Percentiles rank a stretch among this genome's conserved stretches.
Evolutionary conservation across 2,888 invertebrate genomes (phyloP).

Genomic region (Serrognathus titanus): DNA sequence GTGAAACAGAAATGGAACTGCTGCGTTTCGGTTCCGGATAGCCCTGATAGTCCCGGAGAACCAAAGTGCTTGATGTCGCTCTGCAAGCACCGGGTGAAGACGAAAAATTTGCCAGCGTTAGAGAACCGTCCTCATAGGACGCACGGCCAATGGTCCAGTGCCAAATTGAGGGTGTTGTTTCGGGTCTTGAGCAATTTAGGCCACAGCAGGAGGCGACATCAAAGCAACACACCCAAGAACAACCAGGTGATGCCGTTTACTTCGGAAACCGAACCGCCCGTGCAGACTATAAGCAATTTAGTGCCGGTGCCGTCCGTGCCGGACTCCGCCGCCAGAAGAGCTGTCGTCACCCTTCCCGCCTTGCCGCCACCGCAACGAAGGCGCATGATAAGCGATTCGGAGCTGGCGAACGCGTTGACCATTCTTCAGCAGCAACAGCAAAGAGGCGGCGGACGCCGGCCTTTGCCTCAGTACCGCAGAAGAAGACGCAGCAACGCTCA

Average conservation of each 20-base stretch:
- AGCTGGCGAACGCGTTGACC: constrained; percentile 44
- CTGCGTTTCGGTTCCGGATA: constrained; percentile 57
- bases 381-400: constrained; percentile 49
- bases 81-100: constrained; percentile 40
- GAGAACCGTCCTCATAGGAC: constrained; percentile 38
- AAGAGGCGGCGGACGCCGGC: constrained; percentile 27
- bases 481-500: constrained; percentile 41
- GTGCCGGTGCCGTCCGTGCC: constrained; percentile 44
- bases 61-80: constrained; percentile 45
- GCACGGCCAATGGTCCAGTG: constrained; percentile 48
- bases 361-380: constrained; percentile 48
- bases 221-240: constrained; percentile 32
- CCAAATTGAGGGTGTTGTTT: constrained; percentile 46
- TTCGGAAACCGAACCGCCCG: constrained; percentile 49
- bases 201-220: constrained; percentile 33
- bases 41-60: constrained; percentile 54
- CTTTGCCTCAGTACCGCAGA: constrained; percentile 34
- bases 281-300: constrained; percentile 57
- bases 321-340: constrained; percentile 1
- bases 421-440: constrained; percentile 43
- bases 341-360: constrained; percentile 33
- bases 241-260: constrained; percentile 47
- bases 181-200: constrained; percentile 38
- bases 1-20: constrained; percentile 57
- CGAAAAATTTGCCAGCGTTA: constrained; percentile 20